phyloP scores from a whole-genome alignment of 1,140 invertebrate genomes.

The Capitella teleta region DNA sequence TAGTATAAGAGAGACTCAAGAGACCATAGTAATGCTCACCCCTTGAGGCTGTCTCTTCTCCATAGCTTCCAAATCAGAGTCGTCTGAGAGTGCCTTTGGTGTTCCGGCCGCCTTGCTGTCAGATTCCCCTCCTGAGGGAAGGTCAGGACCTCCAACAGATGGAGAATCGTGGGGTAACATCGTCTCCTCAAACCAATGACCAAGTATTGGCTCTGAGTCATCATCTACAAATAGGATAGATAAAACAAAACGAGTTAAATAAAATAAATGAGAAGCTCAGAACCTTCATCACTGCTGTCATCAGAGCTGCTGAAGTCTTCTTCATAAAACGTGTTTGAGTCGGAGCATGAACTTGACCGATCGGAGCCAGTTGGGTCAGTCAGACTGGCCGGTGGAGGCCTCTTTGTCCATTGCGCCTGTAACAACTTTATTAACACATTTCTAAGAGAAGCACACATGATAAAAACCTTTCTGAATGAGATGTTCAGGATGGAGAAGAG shows the following conservation, averaged over 20 bases:
- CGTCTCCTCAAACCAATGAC: constrained; percentile 85
- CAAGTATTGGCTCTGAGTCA: constrained; percentile 81
- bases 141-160: constrained; percentile 22
- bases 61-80: background rate
- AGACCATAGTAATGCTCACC: no score
- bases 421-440: background rate
- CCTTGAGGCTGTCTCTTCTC: background rate
- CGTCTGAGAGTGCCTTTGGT: background rate
- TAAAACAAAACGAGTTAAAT: background rate
- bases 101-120: no score
- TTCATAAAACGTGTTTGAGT: constrained; percentile 85
- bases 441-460: background rate
- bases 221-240: constrained; percentile 44
- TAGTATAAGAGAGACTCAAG: no score
- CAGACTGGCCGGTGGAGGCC: constrained; percentile 21
- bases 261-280: background rate
- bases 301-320: constrained; percentile 79
- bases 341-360: constrained; percentile 50
- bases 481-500: background rate
- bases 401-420: constrained; percentile 26
- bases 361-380: background rate
- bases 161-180: constrained; percentile 55
- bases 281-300: constrained; percentile 73
- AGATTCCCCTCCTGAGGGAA: constrained; percentile 19
- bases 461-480: background rate